Evolutionary conservation across 2,113 vertebrate genomes (phyloP).

Genomic region (Elaphurus davidianus): DNA sequence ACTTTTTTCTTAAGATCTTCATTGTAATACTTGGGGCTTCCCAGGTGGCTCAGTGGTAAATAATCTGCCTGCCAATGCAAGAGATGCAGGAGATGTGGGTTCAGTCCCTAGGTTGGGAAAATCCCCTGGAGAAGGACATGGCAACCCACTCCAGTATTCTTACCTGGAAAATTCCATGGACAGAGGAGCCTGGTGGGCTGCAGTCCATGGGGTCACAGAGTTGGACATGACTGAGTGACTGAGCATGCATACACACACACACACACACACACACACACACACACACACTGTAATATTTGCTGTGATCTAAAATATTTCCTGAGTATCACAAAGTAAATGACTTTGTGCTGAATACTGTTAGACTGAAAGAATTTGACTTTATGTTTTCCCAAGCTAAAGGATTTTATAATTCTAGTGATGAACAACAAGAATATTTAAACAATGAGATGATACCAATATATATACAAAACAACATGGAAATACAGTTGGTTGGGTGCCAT

Average conservation of each 20-base stretch:
- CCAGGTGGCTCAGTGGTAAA: not conserved
- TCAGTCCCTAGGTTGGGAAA: not conserved
- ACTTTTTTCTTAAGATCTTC: not conserved
- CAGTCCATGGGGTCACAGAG: not conserved
- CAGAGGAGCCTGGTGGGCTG: not conserved
- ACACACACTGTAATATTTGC: not conserved
- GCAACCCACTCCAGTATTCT: not conserved
- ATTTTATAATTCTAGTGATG: not conserved
- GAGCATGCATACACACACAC: fast-evolving
- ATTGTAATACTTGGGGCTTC: not conserved
- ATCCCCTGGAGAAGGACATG: not conserved
- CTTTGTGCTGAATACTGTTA: not conserved
- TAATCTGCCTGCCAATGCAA: not conserved
- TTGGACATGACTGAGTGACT: not conserved
- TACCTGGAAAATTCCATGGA: not conserved
- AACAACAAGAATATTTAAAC: not conserved
- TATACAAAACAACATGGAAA: not conserved
- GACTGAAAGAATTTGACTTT: not conserved
- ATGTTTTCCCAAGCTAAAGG: not conserved
- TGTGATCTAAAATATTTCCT: not conserved
- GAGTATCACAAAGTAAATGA: not conserved
- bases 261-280: no score
- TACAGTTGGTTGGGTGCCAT: not conserved
- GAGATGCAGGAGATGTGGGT: not conserved
- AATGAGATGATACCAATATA: not conserved